A percentile compares a stretch with the other conserved stretches of the same genome.
Conservation (phyloP, 2,797 vertebrate genomes). For the Oreortyx pictus region DNA sequence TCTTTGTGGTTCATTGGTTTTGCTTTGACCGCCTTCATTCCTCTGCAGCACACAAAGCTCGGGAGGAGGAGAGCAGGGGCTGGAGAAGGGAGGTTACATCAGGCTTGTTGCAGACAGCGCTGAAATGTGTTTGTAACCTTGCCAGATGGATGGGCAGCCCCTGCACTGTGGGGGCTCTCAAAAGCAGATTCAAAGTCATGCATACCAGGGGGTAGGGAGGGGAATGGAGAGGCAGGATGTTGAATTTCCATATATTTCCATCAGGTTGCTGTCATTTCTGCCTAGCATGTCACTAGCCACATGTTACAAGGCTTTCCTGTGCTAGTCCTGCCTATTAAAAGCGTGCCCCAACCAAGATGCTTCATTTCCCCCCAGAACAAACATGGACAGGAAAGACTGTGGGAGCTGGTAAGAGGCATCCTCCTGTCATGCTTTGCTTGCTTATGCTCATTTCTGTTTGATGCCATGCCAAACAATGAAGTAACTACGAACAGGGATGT, state of each 20-base stretch:
- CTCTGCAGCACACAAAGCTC: constrained; percentile 30
- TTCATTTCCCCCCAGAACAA: background rate
- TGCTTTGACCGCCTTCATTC: constrained; percentile 49
- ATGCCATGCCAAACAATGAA: background rate
- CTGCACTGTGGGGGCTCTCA: background rate
- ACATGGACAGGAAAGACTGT: background rate
- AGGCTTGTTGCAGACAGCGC: constrained; percentile 4
- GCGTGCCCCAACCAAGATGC: background rate
- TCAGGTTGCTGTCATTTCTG: constrained; percentile 52
- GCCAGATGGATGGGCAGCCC: constrained; percentile 66
- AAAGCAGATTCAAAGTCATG: constrained; percentile 42
- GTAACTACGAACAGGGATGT: background rate
- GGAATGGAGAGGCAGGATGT: background rate
- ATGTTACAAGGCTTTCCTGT: background rate
- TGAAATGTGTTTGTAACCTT: constrained; percentile 56
- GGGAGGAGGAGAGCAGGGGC: background rate
- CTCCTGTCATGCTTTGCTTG: background rate
- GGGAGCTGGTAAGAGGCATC: background rate
- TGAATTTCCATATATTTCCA: constrained; percentile 67
- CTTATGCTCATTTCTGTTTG: background rate
- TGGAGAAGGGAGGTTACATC: constrained; percentile 37
- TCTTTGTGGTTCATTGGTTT: constrained; percentile 32
- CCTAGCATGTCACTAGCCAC: background rate
- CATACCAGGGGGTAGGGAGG: constrained; percentile 21
- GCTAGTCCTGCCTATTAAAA: constrained; percentile 16